Base-by-base conservation (phyloP, 1,140 invertebrate species). In the Pogonognathellus flavescens region DNA sequence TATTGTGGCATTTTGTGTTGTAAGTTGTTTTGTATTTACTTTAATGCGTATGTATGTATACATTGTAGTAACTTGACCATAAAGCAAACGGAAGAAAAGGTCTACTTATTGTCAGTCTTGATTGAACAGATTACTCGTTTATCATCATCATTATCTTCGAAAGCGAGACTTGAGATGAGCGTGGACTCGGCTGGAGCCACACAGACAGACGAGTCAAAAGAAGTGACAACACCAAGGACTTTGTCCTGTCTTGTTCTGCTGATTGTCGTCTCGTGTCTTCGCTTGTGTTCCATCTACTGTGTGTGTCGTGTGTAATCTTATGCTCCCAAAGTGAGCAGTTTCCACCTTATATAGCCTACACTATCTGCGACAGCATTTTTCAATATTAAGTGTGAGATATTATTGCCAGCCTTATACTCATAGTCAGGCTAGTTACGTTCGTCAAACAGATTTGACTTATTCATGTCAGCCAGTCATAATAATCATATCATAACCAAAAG, bases 91-190 rank as follows among this genome's bases (percentile, higher is more conserved):
- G 7, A n/a, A 1, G 41, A 18, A 76, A 76, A 76, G 70, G 70
- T 76, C 70, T 76, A 76, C 16, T 50, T 66, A 66, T 66, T 76
- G 70, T 76, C 31, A 49, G 70, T 76, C 70, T 31, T 76, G 70
- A 76, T 76, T 76, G 70, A 76, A 76, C 70, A 76, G 70, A 76
- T 76, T 76, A 76, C 16, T 76, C 25, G 31, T 76, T 76, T 50
- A 76, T 76, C 62, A 66, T 66, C 62, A 66, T 66, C 62, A 66
- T 66, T 66, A 66, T 66, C 62, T 66, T 66, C 62, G 18, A 18
- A 10, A 31, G 62, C 22, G 62, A 66, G 62, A 25, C 62, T 66
- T 25, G 62, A 66, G 62, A 25, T 25, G 22, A 20, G 62, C 62
- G 62, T 66, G 62, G 62, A 66, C 62, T 66, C 20, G 10, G 25